A percentile compares a stretch with the other conserved stretches of the same genome.
Evolutionary conservation across 2,797 vertebrate species (phyloP).

Genomic region (Cuculus canorus): DNA sequence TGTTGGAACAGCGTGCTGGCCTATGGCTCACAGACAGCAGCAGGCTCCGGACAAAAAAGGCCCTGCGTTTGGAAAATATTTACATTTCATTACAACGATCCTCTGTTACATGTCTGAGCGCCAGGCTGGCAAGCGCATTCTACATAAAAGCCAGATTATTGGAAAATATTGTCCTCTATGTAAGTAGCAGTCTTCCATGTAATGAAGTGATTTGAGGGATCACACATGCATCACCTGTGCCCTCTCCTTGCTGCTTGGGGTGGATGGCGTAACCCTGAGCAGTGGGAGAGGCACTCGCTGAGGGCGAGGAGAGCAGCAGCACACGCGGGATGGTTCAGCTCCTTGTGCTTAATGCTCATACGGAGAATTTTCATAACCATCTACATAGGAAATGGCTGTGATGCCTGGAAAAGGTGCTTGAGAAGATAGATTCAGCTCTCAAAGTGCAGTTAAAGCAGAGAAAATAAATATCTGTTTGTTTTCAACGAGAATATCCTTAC

Average conservation of each 20-base stretch:
- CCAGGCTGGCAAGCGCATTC: not conserved
- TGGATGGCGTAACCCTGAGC: not conserved
- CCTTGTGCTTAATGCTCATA: not conserved
- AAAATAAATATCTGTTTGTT: not conserved
- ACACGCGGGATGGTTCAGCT: fast-evolving
- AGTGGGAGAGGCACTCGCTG: not conserved
- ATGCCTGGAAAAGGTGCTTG: not conserved
- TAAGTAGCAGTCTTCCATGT: not conserved
- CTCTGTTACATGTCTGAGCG: too few species aligned
- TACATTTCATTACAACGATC: not conserved
- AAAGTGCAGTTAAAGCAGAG: not conserved
- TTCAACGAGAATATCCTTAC: not conserved
- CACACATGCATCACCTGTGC: not conserved
- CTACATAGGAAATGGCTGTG: not conserved
- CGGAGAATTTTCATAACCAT: not conserved
- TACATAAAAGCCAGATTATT: not conserved
- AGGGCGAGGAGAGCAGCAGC: not conserved
- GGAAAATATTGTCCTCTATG: not conserved
- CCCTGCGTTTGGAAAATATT: not conserved
- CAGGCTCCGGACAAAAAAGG: not conserved
- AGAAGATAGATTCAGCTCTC: not conserved
- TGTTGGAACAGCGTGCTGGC: fast-evolving
- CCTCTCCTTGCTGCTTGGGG: too few species aligned
- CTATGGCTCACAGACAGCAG: fast-evolving
- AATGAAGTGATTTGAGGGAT: not conserved